Conservation (phyloP, 53 echinoderm and acorn worm genomes). For the Astropecten irregularis region DNA sequence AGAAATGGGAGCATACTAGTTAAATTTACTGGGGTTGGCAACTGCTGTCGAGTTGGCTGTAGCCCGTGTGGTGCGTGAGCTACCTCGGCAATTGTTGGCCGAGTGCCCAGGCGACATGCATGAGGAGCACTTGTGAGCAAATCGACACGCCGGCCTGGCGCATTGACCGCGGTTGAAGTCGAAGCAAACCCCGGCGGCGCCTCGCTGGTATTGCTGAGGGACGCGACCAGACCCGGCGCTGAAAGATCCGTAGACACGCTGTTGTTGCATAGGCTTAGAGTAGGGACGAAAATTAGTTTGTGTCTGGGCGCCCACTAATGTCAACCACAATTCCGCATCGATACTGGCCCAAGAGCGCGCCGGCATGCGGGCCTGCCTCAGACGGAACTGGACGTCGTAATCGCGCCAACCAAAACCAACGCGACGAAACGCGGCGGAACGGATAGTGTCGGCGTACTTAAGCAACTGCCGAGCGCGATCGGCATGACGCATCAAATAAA, state of each 20-base stretch:
- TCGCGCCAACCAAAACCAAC: constrained; percentile 19
- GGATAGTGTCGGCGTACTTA: too few relatives aligned
- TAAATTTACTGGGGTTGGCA: constrained; percentile 36
- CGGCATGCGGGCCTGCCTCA: constrained; percentile 8
- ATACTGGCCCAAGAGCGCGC: too few relatives aligned
- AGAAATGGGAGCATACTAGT: constrained; percentile 13
- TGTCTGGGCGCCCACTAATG: not conserved
- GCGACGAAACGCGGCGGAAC: too few relatives aligned
- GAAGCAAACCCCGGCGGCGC: not conserved
- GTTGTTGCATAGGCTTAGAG: not conserved
- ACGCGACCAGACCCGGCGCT: not conserved
- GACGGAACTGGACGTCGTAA: constrained; percentile 22
- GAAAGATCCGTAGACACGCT: not conserved
- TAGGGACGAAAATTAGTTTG: not conserved
- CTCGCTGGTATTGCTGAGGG: not conserved
- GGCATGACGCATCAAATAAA: too few relatives aligned
- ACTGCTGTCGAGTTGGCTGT: not conserved
- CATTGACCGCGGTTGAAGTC: too few relatives aligned
- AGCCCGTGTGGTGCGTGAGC: not conserved
- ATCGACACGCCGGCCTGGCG: not conserved
- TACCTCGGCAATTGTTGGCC: constrained; percentile 2
- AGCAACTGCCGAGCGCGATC: too few relatives aligned
- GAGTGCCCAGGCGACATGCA: constrained; percentile 8
- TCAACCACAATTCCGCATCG: constrained; percentile 13
- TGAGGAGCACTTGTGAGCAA: not conserved